A percentile compares a stretch with the other conserved stretches of the same genome.
These are phyloP conservation scores for Parnassius glacialis DNA, from an alignment of 2,888 invertebrate genomes.

Conservation along the genomic window DNA sequence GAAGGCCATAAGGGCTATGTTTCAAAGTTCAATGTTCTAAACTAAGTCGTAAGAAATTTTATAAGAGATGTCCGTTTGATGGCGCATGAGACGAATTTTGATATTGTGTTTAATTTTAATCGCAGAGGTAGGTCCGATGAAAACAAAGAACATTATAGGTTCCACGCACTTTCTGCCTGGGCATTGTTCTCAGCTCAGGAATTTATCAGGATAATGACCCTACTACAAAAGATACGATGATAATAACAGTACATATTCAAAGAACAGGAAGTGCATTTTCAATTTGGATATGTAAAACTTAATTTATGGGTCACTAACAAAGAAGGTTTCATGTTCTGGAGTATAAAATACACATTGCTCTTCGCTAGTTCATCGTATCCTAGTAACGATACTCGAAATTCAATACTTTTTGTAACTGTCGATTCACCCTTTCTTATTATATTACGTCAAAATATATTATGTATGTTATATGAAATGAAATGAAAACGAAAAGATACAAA, in stretches of 20 bases:
- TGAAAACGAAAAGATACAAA: too few relatives aligned
- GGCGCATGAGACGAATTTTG: constrained; percentile 71
- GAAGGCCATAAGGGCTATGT: constrained; percentile 29
- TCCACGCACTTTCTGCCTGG: constrained; percentile 62
- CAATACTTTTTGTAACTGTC: constrained; percentile 52
- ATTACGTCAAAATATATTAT: too few relatives aligned
- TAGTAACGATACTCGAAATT: constrained; percentile 73
- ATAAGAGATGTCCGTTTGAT: constrained; percentile 62
- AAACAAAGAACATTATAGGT: constrained; percentile 65
- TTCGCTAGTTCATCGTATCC: constrained; percentile 55
- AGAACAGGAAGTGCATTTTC: constrained; percentile 57
- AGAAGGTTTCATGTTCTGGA: constrained; percentile 52
- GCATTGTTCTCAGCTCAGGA: constrained; percentile 62
- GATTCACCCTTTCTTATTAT: too few relatives aligned
- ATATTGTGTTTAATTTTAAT: constrained; percentile 68
- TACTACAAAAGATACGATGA: constrained; percentile 55
- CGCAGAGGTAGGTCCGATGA: constrained; percentile 48
- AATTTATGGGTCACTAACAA: background rate
- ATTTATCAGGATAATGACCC: constrained; percentile 68
- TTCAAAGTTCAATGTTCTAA: constrained; percentile 66
- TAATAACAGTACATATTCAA: constrained; percentile 61
- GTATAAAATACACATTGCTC: constrained; percentile 47
- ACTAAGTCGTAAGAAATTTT: constrained; percentile 59
- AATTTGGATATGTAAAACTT: constrained; percentile 16
- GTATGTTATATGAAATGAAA: too few relatives aligned